Conservation (phyloP, 2,113 vertebrate species). For the Furnarius figulus region DNA sequence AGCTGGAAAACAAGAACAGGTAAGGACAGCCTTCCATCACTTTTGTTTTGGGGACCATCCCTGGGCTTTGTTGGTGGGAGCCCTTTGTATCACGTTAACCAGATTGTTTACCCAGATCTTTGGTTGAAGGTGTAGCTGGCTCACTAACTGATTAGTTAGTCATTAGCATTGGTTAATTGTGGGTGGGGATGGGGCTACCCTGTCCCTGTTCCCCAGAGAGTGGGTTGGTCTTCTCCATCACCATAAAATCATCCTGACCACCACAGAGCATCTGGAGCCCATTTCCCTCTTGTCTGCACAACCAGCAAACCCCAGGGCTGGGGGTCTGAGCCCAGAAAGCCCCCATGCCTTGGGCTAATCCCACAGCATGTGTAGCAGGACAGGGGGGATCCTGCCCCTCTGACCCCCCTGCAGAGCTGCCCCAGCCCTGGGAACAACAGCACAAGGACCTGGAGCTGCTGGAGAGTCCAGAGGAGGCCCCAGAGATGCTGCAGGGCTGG, state of each 20-base stretch:
- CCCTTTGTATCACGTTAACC: background rate
- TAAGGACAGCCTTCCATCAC: conserved; percentile 11
- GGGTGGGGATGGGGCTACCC: background rate
- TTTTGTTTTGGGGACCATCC: background rate
- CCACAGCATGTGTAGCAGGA: background rate
- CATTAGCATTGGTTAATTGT: background rate
- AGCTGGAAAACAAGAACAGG: conserved; percentile 98
- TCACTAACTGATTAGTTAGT: background rate
- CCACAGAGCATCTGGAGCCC: fast-evolving
- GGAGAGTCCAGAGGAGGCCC: no score
- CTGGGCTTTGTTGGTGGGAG: background rate
- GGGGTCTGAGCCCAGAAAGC: background rate
- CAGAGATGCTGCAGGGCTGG: no score
- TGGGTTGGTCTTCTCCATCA: background rate
- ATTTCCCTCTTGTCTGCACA: fast-evolving
- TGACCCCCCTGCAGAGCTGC: background rate
- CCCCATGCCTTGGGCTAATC: fast-evolving
- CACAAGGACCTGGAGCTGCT: no score
- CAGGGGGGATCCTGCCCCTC: background rate
- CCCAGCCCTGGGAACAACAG: background rate
- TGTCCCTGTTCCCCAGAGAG: background rate
- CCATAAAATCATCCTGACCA: background rate
- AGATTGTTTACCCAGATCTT: background rate
- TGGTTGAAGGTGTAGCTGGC: background rate
- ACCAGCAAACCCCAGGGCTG: background rate